phyloP scores from a whole-genome alignment of 2,888 invertebrate species.

The Timandra comae region DNA sequence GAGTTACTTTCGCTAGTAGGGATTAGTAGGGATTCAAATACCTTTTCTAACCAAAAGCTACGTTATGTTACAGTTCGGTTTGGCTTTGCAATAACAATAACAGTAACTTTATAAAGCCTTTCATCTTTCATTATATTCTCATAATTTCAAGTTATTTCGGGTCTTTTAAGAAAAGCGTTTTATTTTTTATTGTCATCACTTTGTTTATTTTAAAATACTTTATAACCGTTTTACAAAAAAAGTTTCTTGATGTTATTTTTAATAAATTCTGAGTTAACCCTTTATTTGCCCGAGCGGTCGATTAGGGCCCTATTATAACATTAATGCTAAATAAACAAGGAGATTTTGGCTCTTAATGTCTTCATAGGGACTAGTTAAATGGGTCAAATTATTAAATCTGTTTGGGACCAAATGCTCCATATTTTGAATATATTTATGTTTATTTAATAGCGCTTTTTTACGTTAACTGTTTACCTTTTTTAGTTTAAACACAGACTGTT shows the following conservation, averaged over 20 bases:
- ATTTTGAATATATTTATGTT: background rate
- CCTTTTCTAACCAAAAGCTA: too few relatives aligned
- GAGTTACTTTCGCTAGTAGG: too few relatives aligned
- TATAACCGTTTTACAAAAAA: slow-evolving; percentile 45
- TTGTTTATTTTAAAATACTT: slow-evolving; percentile 42
- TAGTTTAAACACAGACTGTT: too few relatives aligned
- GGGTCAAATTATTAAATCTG: slow-evolving; percentile 13
- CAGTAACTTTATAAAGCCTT: too few relatives aligned
- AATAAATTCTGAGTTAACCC: slow-evolving; percentile 63
- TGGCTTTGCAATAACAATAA: too few relatives aligned
- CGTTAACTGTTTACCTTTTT: slow-evolving; percentile 1
- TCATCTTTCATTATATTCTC: too few relatives aligned
- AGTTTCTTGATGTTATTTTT: slow-evolving; percentile 44
- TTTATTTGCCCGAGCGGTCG: slow-evolving; percentile 61
- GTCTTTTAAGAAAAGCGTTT: slow-evolving; percentile 1
- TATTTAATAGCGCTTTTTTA: slow-evolving; percentile 1
- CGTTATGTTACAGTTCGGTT: too few relatives aligned
- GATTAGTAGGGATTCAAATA: too few relatives aligned
- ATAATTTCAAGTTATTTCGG: too few relatives aligned
- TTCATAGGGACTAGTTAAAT: slow-evolving; percentile 40
- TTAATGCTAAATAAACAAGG: slow-evolving; percentile 73
- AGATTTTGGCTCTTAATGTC: slow-evolving; percentile 60
- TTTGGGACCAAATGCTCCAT: too few relatives aligned
- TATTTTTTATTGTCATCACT: slow-evolving; percentile 12
- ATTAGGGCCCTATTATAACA: slow-evolving; percentile 68